Percentiles rank a stretch among this genome's conserved stretches.
These are phyloP conservation scores for Drosophila bipectinata DNA, from an alignment of 1,140 invertebrate species.

Conservation along the genomic window DNA sequence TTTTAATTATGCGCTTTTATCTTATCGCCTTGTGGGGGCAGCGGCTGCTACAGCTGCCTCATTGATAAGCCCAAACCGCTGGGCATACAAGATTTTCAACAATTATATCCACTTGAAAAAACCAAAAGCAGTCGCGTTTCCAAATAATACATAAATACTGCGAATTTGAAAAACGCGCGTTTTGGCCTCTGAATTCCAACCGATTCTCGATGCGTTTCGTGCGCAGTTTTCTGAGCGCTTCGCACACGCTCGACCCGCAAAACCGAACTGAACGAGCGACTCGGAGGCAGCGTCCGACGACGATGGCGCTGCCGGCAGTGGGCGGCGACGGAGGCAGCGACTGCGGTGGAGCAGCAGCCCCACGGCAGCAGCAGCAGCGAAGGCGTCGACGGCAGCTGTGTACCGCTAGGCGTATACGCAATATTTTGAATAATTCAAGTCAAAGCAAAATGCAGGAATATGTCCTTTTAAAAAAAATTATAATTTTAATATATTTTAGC, in stretches of 20 bases:
- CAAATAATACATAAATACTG: slow-evolving; percentile 9
- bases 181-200: slow-evolving; percentile 9
- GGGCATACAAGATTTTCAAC: slow-evolving; percentile 14
- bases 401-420: neutral
- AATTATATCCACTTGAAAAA: slow-evolving; percentile 29
- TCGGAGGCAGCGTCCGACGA: slow-evolving; percentile 26
- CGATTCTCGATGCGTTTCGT: slow-evolving; percentile 19
- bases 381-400: too few relatives aligned
- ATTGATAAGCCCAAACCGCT: slow-evolving; percentile 28
- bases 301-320: slow-evolving; percentile 4
- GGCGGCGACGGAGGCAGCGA: slow-evolving; percentile 13
- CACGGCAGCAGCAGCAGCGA: neutral
- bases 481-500: too few relatives aligned
- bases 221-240: slow-evolving; percentile 50
- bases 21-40: slow-evolving; percentile 36
- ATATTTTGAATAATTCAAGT: neutral
- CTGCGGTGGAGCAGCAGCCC: slow-evolving; percentile 3
- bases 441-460: too few relatives aligned
- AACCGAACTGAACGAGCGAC: slow-evolving; percentile 65
- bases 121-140: slow-evolving; percentile 37
- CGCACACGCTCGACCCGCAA: slow-evolving; percentile 61
- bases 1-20: slow-evolving; percentile 59
- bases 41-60: slow-evolving; percentile 6
- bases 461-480: too few relatives aligned
- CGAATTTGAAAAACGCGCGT: slow-evolving; percentile 36